Percentiles rank a stretch among this genome's conserved stretches.
phyloP scores from a whole-genome alignment of 2,888 invertebrate genomes.

The Macrophya alboannulata region DNA sequence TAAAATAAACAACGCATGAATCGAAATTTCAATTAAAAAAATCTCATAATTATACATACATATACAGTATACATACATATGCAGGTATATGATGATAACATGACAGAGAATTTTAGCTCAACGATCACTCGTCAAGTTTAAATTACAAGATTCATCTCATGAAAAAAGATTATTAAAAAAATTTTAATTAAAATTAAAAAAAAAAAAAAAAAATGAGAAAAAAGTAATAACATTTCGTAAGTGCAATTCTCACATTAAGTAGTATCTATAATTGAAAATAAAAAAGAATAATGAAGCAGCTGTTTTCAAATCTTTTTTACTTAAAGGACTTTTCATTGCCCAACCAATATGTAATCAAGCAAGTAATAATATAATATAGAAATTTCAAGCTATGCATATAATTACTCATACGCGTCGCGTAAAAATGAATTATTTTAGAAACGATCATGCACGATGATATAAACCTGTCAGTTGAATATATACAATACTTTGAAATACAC shows the following conservation, averaged over 20 bases:
- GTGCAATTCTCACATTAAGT: constrained; percentile 69
- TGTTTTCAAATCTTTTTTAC: constrained; percentile 70
- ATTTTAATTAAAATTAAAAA: constrained; percentile 17
- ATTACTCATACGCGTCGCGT: neutral
- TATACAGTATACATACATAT: constrained; percentile 4
- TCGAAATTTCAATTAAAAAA: constrained; percentile 55
- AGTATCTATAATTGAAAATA: constrained; percentile 61
- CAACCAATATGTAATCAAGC: constrained; percentile 15
- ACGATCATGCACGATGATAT: constrained; percentile 39
- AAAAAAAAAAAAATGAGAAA: constrained; percentile 58
- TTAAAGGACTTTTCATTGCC: constrained; percentile 24
- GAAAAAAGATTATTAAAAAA: constrained; percentile 43
- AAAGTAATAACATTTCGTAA: constrained; percentile 66
- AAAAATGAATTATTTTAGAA: constrained; percentile 40
- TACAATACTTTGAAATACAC: constrained; percentile 43
- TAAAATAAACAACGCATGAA: constrained; percentile 63
- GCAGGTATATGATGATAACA: neutral
- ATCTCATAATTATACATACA: constrained; percentile 17
- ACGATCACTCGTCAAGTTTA: constrained; percentile 39
- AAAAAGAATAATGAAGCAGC: constrained; percentile 61
- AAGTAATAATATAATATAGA: constrained; percentile 18
- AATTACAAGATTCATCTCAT: constrained; percentile 42
- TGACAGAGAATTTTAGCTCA: constrained; percentile 40
- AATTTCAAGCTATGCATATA: neutral
- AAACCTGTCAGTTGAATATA: constrained; percentile 19